Percentiles rank a stretch among this genome's conserved stretches.
Evolutionary conservation across 1,140 invertebrate genomes (phyloP).

Genomic region (Cotesia vestalis): DNA sequence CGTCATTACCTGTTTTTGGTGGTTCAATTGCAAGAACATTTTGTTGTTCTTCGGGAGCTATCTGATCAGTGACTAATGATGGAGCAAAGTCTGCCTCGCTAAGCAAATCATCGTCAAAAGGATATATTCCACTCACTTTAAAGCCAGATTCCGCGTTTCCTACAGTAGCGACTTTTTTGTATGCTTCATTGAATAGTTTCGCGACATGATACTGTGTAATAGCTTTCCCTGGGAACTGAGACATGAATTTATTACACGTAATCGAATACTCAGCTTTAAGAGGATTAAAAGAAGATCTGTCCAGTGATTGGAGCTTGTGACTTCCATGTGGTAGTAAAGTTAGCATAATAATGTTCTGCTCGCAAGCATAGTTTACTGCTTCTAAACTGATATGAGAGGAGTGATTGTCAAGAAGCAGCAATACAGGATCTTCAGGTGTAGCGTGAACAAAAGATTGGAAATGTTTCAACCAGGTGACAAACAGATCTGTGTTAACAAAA

Average conservation of each 20-base stretch:
- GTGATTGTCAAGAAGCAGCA: not conserved
- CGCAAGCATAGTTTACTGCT: not conserved
- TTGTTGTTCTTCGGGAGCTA: too few species aligned
- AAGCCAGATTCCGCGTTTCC: conserved; percentile 53
- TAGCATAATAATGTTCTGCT: conserved; percentile 28
- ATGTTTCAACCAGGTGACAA: conserved; percentile 54
- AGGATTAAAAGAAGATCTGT: conserved; percentile 50
- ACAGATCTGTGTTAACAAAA: conserved; percentile 44
- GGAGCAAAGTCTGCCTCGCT: conserved; percentile 54
- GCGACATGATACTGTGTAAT: conserved; percentile 53
- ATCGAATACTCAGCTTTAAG: conserved; percentile 50
- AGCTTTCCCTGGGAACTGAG: conserved; percentile 44
- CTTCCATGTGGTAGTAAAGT: conserved; percentile 49
- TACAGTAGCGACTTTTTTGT: conserved; percentile 47
- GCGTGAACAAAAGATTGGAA: conserved; percentile 48
- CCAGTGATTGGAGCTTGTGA: conserved; percentile 57
- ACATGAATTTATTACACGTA: conserved; percentile 46
- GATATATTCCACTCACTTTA: conserved; percentile 48
- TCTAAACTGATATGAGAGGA: not conserved
- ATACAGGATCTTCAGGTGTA: conserved; percentile 32
- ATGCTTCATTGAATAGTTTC: conserved; percentile 43
- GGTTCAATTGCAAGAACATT: too few species aligned
- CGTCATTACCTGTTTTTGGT: too few species aligned
- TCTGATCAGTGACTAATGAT: conserved; percentile 50
- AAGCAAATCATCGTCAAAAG: conserved; percentile 55